These are phyloP conservation scores for Gopherus flavomarginatus DNA, from an alignment of 2,113 vertebrate genomes.

Conservation along the genomic window DNA sequence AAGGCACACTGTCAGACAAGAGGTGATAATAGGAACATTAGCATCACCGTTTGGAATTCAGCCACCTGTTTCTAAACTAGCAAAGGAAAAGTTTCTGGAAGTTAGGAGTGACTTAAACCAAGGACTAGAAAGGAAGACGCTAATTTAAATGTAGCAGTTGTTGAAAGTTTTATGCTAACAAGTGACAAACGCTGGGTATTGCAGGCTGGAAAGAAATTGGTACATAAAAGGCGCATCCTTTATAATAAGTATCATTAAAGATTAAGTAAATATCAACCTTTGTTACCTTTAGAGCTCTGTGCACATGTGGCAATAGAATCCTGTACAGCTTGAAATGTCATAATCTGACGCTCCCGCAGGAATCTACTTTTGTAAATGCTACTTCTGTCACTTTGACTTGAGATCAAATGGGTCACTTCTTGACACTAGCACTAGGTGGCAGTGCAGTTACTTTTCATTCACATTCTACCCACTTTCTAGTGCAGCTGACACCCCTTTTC, in stretches of 20 bases:
- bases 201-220: background rate
- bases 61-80: background rate
- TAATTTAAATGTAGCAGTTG: background rate
- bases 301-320: background rate
- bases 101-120: background rate
- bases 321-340: background rate
- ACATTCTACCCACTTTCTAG: background rate
- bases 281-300: background rate
- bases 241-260: background rate
- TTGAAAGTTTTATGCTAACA: background rate
- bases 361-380: background rate
- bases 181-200: background rate
- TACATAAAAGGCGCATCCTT: background rate
- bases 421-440: background rate
- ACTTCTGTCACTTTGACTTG: background rate
- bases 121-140: background rate
- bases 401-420: background rate
- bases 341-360: background rate
- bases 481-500: background rate
- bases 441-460: background rate
- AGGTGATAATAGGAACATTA: background rate
- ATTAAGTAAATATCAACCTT: background rate
- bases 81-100: background rate
- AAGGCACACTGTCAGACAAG: background rate
- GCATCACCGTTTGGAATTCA: background rate